Conservation (phyloP, 2,797 vertebrate genomes). For the Diceros bicornis region DNA sequence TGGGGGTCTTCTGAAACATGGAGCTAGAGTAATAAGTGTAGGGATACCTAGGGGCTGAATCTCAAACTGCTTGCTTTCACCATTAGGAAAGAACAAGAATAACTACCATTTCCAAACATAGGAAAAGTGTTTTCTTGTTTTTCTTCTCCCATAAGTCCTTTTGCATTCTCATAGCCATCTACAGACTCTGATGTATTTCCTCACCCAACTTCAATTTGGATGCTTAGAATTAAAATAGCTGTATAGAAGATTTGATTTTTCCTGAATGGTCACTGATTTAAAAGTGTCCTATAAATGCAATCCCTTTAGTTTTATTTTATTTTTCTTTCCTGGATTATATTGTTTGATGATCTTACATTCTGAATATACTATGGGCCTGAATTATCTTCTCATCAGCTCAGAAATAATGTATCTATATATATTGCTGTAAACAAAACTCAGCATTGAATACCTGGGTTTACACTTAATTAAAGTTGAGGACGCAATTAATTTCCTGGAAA, state of each 20-base stretch:
- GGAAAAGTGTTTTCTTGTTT: not conserved
- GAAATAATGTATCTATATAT: not conserved
- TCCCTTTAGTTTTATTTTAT: not conserved
- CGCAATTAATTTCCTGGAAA: not conserved
- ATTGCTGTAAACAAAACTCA: not conserved
- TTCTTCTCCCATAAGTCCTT: not conserved
- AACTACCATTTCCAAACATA: not conserved
- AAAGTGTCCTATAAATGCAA: not conserved
- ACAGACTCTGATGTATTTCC: not conserved
- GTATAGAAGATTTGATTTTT: not conserved
- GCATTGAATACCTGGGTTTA: not conserved
- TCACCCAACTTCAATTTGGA: not conserved
- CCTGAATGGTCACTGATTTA: not conserved
- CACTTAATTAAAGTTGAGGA: not conserved
- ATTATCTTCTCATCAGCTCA: not conserved
- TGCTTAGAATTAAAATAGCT: not conserved
- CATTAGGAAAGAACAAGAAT: not conserved
- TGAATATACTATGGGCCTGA: not conserved
- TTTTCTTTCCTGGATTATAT: not conserved
- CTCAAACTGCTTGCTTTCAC: not conserved
- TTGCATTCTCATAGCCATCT: not conserved
- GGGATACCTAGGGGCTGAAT: not conserved
- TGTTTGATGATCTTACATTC: constrained; percentile 17
- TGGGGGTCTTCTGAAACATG: not conserved
- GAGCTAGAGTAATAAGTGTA: not conserved